phyloP scores from a whole-genome alignment of 2,113 vertebrate species.

The Empidonax alnorum region DNA sequence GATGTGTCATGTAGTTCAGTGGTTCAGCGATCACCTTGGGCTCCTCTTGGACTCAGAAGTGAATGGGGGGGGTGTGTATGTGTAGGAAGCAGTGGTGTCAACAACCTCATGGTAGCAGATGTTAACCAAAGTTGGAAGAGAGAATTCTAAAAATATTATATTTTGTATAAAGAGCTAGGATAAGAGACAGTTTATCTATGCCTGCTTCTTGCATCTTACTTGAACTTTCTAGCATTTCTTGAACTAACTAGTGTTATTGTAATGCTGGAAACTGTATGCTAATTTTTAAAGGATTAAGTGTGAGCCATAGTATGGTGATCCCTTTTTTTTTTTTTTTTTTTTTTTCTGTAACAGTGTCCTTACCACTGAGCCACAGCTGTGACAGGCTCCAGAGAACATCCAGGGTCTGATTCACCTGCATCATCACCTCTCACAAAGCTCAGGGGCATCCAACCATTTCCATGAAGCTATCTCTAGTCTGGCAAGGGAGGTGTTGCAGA shows the following conservation, averaged over 20 bases:
- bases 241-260: not conserved
- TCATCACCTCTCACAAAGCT: not conserved
- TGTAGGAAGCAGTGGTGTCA: not conserved
- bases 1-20: rapidly evolving
- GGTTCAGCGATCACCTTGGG: not conserved
- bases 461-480: not conserved
- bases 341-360: not conserved
- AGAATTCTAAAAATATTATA: too few relatives aligned
- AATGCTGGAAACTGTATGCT: not conserved
- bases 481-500: not conserved
- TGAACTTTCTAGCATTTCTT: not conserved
- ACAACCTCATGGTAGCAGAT: not conserved
- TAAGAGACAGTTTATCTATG: not conserved
- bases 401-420: not conserved
- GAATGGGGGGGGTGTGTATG: not conserved
- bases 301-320: not conserved
- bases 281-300: not conserved
- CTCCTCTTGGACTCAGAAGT: not conserved
- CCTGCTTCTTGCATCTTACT: not conserved
- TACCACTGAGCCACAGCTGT: not conserved
- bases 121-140: not conserved
- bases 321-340: not conserved
- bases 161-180: not conserved
- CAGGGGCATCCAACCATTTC: not conserved
- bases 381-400: not conserved